Evolutionary conservation across 2,113 vertebrate species (phyloP).

Genomic region (Brachyhypopomus occidentalis): DNA sequence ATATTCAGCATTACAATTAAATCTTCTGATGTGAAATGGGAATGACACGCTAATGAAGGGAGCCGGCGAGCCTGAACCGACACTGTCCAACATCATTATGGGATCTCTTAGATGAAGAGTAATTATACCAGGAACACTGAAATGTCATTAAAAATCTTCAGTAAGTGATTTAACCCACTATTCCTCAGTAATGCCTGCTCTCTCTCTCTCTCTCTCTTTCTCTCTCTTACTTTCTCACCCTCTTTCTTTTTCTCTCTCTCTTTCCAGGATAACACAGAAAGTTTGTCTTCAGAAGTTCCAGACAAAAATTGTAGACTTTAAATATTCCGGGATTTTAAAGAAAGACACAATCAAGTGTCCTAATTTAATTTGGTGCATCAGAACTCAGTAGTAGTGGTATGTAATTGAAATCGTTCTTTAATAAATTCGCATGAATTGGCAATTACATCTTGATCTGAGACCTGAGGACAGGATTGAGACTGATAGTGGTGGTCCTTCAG

Average conservation of each 20-base stretch:
- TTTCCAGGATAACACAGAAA: constrained; percentile 77
- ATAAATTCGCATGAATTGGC: constrained; percentile 98
- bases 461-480: constrained; percentile 91
- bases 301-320: constrained; percentile 39
- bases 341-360: constrained; percentile 85
- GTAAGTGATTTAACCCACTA: constrained; percentile 99
- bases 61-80: constrained; percentile 99
- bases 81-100: constrained; percentile 99
- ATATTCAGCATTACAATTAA: constrained; percentile 99
- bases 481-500: constrained; percentile 83
- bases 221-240: constrained; percentile 37
- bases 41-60: constrained; percentile 99
- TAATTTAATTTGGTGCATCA: constrained; percentile 92
- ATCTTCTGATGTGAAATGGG: constrained; percentile 99
- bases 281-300: constrained; percentile 84
- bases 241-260: constrained; percentile 34
- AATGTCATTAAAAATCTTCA: constrained; percentile 99
- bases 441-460: constrained; percentile 94
- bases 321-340: constrained; percentile 73
- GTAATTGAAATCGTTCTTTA: constrained; percentile 99
- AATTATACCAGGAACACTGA: constrained; percentile 99
- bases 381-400: constrained; percentile 84
- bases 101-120: constrained; percentile 99
- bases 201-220: constrained; percentile 39
- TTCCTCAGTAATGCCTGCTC: constrained; percentile 87